A percentile compares a stretch with the other conserved stretches of the same genome.
Conservation (phyloP, 2,797 vertebrate species). For the Aphelocoma californica region DNA sequence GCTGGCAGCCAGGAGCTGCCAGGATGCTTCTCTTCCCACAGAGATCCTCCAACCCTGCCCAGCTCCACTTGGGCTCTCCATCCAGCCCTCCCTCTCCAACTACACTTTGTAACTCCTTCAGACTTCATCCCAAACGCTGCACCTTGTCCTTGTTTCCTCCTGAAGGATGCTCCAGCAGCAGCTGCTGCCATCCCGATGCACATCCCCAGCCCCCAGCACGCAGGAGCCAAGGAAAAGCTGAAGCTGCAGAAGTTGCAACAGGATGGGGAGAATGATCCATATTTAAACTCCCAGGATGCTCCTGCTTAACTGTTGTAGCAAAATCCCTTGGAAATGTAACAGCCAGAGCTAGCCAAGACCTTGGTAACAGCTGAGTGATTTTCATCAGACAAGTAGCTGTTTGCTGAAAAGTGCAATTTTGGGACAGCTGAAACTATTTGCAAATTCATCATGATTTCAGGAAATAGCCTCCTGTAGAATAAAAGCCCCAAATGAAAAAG, state of each 20-base stretch:
- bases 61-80: background rate
- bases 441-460: conserved; percentile 56
- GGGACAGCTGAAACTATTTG: conserved; percentile 69
- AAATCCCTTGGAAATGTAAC: conserved; percentile 45
- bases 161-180: background rate
- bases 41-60: background rate
- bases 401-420: conserved; percentile 59
- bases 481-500: conserved; percentile 33
- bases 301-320: conserved; percentile 10
- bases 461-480: conserved; percentile 13
- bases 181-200: accelerated
- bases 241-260: background rate
- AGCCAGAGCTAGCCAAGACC: conserved; percentile 50
- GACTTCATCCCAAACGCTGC: background rate
- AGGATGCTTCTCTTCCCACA: background rate
- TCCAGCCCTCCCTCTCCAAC: background rate
- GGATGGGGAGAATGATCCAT: background rate
- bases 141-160: background rate
- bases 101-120: background rate
- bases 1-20: background rate
- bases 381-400: conserved; percentile 66
- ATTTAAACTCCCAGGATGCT: conserved; percentile 6
- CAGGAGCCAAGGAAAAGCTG: background rate
- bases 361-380: conserved; percentile 65
- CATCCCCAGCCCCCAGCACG: background rate